Evolutionary conservation across 2,113 vertebrate species (phyloP), one percentile per base, ranked within the genome.

Genomic region (Miniopterus natalensis): DNA sequence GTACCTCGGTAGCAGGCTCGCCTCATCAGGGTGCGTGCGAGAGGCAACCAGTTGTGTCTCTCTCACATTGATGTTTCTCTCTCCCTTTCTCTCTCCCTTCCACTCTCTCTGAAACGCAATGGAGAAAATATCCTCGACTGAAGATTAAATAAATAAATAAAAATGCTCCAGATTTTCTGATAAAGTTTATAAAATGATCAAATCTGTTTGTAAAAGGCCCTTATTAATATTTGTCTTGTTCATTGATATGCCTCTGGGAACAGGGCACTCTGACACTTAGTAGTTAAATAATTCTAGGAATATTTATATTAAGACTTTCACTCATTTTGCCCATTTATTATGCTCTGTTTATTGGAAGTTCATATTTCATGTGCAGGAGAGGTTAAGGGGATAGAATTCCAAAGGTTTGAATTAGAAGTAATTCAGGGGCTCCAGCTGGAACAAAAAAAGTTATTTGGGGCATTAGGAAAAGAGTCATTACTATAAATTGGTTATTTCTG

Each of bases 221-320:
- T 90, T 70, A 84, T 36, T 90, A 55, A 51, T 51, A 80, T 88
- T 92, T 90, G 4, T 73, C 36, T 87, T 77, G 2, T 51, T 40
- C 63, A 20, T 11, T 36, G 57, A 65, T 13, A 27, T 31, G 36
- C 40, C 20, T 70, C 36, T 77, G 14, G 10, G 10, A 74, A 80
- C 0, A 51, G 23, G 18, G 25, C 49, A 45, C 4, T 94, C 36
- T 78, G 14, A 77, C 23, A 53, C 49, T 70, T 27, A 47, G 45
- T 17, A 27, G 31, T 66, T 49, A 95, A 78, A 17, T 59, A 9
- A 45, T 87, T 80, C 40, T 81, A 81, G 15, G 31, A 87, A 13
- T 93, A 77, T 88, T 96, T 77, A 51, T 29, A 13, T 51, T 81
- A 90, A 90, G 31, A 89, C 59, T 86, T 74, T 68, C 59, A 59